These are phyloP conservation scores for Cheilosia grossa DNA, from an alignment of 2,888 invertebrate species.

Conservation along the genomic window DNA sequence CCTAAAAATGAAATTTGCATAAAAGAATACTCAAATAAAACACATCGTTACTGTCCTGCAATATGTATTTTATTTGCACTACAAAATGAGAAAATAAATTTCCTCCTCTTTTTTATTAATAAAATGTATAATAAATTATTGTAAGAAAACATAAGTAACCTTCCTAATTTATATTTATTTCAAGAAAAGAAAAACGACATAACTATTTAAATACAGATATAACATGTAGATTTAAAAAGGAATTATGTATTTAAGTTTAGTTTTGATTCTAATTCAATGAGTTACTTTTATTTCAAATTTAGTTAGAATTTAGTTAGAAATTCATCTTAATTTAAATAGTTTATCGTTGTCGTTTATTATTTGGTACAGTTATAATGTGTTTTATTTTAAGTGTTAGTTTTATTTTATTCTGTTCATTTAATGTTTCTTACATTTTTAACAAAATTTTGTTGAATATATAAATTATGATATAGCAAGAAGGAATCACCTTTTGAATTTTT, in stretches of 20 bases:
- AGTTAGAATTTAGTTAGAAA: background rate
- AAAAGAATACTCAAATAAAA: background rate
- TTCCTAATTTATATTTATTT: background rate
- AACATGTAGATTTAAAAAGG: no score
- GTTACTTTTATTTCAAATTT: background rate
- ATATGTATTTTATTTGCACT: conserved; percentile 45
- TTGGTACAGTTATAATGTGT: conserved; percentile 6
- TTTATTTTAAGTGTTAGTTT: conserved; percentile 17
- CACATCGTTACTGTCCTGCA: background rate
- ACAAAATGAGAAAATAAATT: conserved; percentile 16
- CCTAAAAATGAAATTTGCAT: background rate
- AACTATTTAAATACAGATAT: background rate
- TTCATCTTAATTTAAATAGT: conserved; percentile 15
- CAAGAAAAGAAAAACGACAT: conserved; percentile 2
- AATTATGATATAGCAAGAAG: conserved; percentile 37
- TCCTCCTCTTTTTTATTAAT: conserved; percentile 14
- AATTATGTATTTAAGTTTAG: background rate
- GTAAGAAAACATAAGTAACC: background rate
- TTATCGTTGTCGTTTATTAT: conserved; percentile 7
- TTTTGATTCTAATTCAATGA: background rate
- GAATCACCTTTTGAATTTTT: conserved; percentile 60
- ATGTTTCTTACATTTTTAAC: conserved; percentile 28
- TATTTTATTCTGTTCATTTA: conserved; percentile 1
- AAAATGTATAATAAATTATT: background rate
- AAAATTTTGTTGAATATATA: conserved; percentile 47